phyloP scores from a whole-genome alignment of 2,888 invertebrate species.

The Drosophila mimica region DNA sequence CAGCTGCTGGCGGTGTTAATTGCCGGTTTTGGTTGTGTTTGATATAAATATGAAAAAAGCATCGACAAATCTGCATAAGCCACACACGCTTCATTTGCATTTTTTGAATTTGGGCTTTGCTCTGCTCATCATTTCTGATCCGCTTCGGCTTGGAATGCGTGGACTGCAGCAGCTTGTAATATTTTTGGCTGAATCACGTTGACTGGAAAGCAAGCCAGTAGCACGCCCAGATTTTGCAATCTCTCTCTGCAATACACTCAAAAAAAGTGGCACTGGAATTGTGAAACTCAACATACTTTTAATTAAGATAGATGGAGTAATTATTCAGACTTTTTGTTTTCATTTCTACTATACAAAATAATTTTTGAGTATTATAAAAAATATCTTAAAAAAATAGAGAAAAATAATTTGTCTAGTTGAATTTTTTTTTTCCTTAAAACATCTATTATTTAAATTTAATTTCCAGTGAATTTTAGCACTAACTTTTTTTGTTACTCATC shows the following conservation, averaged over 20 bases:
- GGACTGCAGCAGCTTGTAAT: slow-evolving; percentile 14
- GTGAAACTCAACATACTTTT: not conserved
- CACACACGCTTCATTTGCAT: slow-evolving; percentile 58
- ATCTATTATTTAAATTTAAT: no score
- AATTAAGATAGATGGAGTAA: not conserved
- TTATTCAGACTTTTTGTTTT: not conserved
- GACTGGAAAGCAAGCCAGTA: slow-evolving; percentile 19
- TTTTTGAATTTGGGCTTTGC: slow-evolving; percentile 27
- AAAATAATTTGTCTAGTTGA: no score
- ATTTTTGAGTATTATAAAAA: no score
- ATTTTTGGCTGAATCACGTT: slow-evolving; percentile 25
- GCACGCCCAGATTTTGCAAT: slow-evolving; percentile 37
- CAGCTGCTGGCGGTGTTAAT: slow-evolving; percentile 44
- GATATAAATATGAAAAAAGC: slow-evolving; percentile 11
- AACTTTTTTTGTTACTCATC: no score
- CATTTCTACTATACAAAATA: no score
- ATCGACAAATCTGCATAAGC: slow-evolving; percentile 54
- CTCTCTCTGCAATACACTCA: not conserved
- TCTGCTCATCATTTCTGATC: not conserved
- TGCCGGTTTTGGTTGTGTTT: slow-evolving; percentile 33
- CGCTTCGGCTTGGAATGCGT: slow-evolving; percentile 18
- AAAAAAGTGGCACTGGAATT: not conserved
- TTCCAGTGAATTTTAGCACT: no score
- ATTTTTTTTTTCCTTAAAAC: no score
- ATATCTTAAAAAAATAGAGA: no score